Conservation (phyloP, 2,797 vertebrate genomes). For the Fundulus diaphanus region DNA sequence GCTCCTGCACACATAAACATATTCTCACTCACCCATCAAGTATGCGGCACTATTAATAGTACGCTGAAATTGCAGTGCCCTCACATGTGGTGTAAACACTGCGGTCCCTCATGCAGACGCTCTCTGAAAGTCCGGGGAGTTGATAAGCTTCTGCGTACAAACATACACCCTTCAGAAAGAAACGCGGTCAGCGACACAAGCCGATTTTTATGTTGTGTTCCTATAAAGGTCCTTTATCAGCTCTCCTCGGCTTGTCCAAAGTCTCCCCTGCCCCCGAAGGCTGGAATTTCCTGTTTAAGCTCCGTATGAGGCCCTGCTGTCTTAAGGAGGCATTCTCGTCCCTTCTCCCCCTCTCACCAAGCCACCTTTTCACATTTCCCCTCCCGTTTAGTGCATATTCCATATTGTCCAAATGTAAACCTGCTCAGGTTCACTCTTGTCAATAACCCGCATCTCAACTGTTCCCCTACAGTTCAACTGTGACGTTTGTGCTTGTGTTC, state of each 20-base stretch:
- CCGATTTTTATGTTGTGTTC: slow-evolving; percentile 68
- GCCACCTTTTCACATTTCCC: slow-evolving; percentile 55
- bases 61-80: slow-evolving; percentile 43
- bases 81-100: slow-evolving; percentile 51
- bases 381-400: slow-evolving; percentile 40
- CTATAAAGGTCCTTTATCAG: slow-evolving; percentile 82
- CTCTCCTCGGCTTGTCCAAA: slow-evolving; percentile 59
- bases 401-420: slow-evolving; percentile 28
- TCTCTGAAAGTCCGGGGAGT: slow-evolving; percentile 48
- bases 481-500: slow-evolving; percentile 63
- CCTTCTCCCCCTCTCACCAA: slow-evolving; percentile 45
- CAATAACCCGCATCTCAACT: slow-evolving; percentile 32
- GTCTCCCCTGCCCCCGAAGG: slow-evolving; percentile 76
- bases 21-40: slow-evolving; percentile 16
- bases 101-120: slow-evolving; percentile 46
- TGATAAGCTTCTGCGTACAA: slow-evolving; percentile 53
- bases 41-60: slow-evolving; percentile 47
- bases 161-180: slow-evolving; percentile 58
- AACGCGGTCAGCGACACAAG: slow-evolving; percentile 52
- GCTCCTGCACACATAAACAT: slow-evolving; percentile 40
- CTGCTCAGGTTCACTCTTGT: slow-evolving; percentile 12
- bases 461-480: slow-evolving; percentile 45
- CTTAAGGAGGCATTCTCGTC: slow-evolving; percentile 72
- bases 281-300: slow-evolving; percentile 89
- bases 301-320: slow-evolving; percentile 82